Conservation (phyloP, 2,888 invertebrate genomes). For the Furcula furcula region DNA sequence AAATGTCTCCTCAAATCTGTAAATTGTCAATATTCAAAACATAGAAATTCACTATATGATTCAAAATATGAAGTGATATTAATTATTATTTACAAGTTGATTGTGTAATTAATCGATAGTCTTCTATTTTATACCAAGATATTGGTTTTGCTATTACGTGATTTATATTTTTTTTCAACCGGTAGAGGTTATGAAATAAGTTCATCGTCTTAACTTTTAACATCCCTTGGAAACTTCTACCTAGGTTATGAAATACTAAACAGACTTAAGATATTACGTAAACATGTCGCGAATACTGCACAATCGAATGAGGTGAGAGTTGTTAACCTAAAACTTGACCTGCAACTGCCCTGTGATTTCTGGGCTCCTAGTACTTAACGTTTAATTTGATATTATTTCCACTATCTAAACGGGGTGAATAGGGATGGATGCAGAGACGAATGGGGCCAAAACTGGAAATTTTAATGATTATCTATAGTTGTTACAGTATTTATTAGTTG, state of each 20-base stretch:
- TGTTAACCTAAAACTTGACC: constrained; percentile 11
- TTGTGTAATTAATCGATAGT: constrained; percentile 59
- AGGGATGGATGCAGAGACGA: too few species aligned
- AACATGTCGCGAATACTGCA: constrained; percentile 76
- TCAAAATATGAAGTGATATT: constrained; percentile 69
- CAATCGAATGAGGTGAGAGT: constrained; percentile 65
- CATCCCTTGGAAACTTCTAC: constrained; percentile 31
- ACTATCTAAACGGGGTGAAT: too few species aligned
- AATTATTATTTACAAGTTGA: constrained; percentile 70
- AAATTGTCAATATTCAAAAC: constrained; percentile 57
- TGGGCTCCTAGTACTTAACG: constrained; percentile 5
- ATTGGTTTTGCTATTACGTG: constrained; percentile 42
- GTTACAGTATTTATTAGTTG: too few species aligned
- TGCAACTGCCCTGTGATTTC: constrained; percentile 9
- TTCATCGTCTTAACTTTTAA: constrained; percentile 31
- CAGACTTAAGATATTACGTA: constrained; percentile 50
- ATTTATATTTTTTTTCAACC: constrained; percentile 45
- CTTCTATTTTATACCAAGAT: constrained; percentile 33
- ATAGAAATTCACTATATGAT: too few species aligned
- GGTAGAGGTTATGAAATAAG: constrained; percentile 71
- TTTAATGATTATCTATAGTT: too few species aligned
- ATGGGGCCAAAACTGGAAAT: too few species aligned
- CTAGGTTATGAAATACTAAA: constrained; percentile 58
- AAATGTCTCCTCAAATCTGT: constrained; percentile 49
- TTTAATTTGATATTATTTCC: too few species aligned